Conservation (phyloP, 1,140 invertebrate species). For the Hycleus phaleratus region DNA sequence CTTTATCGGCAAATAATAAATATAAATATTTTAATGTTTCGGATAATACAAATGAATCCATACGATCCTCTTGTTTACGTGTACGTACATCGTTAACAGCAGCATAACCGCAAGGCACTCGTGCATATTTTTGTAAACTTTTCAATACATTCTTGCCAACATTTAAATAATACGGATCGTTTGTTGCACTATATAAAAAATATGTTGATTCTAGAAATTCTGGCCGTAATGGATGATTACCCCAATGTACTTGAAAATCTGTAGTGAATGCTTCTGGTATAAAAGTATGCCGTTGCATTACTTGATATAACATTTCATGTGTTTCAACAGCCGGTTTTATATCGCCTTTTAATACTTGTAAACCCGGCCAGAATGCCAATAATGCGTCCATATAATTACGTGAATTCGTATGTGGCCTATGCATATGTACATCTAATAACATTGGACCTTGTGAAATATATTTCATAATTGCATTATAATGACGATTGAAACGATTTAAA, state of each 20-base stretch:
- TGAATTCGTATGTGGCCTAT: constrained; percentile 87
- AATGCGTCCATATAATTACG: constrained; percentile 97
- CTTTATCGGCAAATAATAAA: constrained; percentile 84
- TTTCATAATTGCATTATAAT: constrained; percentile 98
- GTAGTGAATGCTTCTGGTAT: constrained; percentile 96
- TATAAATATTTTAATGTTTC: constrained; percentile 98
- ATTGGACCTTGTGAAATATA: constrained; percentile 94
- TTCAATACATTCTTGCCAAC: constrained; percentile 88
- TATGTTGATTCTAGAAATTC: constrained; percentile 98
- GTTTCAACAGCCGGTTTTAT: constrained; percentile 95
- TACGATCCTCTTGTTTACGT: constrained; percentile 77
- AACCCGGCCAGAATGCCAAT: constrained; percentile 95
- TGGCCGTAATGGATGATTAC: constrained; percentile 90
- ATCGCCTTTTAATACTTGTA: constrained; percentile 91
- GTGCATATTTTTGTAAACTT: constrained; percentile 80
- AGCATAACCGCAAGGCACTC: constrained; percentile 94
- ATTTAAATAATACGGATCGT: constrained; percentile 90
- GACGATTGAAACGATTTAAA: constrained; percentile 86
- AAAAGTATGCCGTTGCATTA: constrained; percentile 94
- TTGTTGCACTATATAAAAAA: constrained; percentile 90
- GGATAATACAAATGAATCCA: constrained; percentile 97
- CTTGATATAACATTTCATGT: constrained; percentile 94
- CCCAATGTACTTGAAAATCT: constrained; percentile 96
- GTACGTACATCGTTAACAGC: constrained; percentile 91
- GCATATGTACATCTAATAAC: constrained; percentile 98